Percentiles rank a stretch among this genome's conserved stretches.
Evolutionary conservation across 2,888 invertebrate species (phyloP).

Genomic region (Meteorus colon): DNA sequence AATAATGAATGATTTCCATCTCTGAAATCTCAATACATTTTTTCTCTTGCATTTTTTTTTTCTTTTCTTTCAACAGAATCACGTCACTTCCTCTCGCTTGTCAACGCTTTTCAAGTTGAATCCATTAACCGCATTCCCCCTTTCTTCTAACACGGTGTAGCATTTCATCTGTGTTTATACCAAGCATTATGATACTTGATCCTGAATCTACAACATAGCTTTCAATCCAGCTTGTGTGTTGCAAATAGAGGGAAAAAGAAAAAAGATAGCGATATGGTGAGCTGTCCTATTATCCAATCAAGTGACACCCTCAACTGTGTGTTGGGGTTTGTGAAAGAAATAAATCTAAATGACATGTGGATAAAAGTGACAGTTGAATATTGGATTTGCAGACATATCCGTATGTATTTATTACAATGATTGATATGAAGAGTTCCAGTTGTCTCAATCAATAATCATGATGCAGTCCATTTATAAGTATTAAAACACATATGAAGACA

Average conservation of each 20-base stretch:
- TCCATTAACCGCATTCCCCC: slow-evolving; percentile 64
- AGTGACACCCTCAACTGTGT: slow-evolving; percentile 4
- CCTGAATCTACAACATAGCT: slow-evolving; percentile 58
- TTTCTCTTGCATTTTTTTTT: neutral
- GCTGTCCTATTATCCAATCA: slow-evolving; percentile 11
- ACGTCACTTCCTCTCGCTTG: slow-evolving; percentile 35
- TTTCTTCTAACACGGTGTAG: slow-evolving; percentile 57
- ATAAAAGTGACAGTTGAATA: slow-evolving; percentile 11
- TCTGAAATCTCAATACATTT: neutral
- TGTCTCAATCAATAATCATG: slow-evolving; percentile 1
- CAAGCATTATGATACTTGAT: slow-evolving; percentile 69
- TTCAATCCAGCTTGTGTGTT: slow-evolving; percentile 46
- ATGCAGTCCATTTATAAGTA: neutral
- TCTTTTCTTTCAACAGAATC: slow-evolving; percentile 36
- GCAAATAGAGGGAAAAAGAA: slow-evolving; percentile 7
- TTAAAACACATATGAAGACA: neutral
- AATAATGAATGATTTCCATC: neutral
- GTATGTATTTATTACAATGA: slow-evolving; percentile 15
- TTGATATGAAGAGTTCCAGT: slow-evolving; percentile 6
- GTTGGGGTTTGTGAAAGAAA: slow-evolving; percentile 1
- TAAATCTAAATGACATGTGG: slow-evolving; percentile 14
- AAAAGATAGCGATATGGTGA: neutral
- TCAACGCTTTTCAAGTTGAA: slow-evolving; percentile 59
- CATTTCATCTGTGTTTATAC: slow-evolving; percentile 70
- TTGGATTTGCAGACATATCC: neutral